Percentiles rank a stretch among this genome's conserved stretches.
These are phyloP conservation scores for Pseudachorutes palmiensis DNA, from an alignment of 1,140 invertebrate species.

Conservation along the genomic window DNA sequence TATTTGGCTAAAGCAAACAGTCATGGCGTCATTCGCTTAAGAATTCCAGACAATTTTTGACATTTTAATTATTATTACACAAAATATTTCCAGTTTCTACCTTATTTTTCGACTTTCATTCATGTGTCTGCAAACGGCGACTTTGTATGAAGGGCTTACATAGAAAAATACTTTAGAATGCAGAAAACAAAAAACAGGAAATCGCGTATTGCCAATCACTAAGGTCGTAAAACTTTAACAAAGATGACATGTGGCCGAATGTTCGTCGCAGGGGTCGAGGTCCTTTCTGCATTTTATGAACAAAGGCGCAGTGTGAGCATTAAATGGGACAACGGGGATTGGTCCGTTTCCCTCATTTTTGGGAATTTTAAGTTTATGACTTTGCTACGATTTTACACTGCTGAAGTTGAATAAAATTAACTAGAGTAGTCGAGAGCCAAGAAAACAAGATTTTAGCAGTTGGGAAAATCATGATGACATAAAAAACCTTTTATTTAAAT, in stretches of 20 bases:
- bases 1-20: no score
- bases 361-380: not conserved
- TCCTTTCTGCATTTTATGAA: not conserved
- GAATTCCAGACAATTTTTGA: no score
- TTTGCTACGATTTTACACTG: not conserved
- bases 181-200: not conserved
- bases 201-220: not conserved
- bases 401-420: not conserved
- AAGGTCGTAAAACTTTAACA: not conserved
- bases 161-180: slow-evolving; percentile 3
- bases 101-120: no score
- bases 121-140: no score
- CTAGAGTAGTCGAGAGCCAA: not conserved
- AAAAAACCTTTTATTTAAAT: not conserved
- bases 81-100: no score
- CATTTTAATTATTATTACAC: no score
- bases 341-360: not conserved
- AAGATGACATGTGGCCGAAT: not conserved
- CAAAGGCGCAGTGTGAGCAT: not conserved
- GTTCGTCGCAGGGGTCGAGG: not conserved
- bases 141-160: no score
- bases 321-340: not conserved
- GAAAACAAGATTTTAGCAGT: not conserved
- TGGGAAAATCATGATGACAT: not conserved
- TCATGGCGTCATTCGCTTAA: no score